Evolutionary conservation across 2,888 invertebrate species (phyloP), one percentile per base, ranked within the genome.

Genomic region (Limnephilus marmoratus): DNA sequence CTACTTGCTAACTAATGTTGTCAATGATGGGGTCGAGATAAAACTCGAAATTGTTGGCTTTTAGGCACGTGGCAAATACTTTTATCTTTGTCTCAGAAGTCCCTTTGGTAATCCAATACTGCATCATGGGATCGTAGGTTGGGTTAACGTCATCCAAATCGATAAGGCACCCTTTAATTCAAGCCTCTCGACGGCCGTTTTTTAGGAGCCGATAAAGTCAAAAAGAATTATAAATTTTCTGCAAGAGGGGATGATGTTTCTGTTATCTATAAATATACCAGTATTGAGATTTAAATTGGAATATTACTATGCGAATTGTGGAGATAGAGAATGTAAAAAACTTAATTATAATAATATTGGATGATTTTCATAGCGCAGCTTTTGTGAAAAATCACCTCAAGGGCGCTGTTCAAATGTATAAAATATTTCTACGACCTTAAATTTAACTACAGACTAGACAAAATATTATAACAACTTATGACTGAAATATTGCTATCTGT

Each of bases 41-140:
- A 68, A 68, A 68, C 68, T n/a, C 9, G 31, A 24, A 24, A 68
- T 24, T 68, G 68, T 68, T 68, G 68, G 24, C 68, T 24, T 37
- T 34, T 81, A 37, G 81, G 37, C 81, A 89, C 88, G 88, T 89
- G 88, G 34, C 80, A 9, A 13, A 24, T 37, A 88, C 34, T 81
- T 81, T 89, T 89, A 89, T 89, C 88, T 34, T 11, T 15, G 3
- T 81, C 41, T 80, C 80, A 81, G 81, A 41, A 89, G 37, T 89
- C 41, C 37, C n/a, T 24, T 13, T 37, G 1, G 18, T 81, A 89
- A 89, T 88, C 88, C 88, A 89, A 89, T 89, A 34, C 88, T n/a
- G 88, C 88, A 88, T 29, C 80, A 41, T 7, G 41, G 45, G 41
- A 37, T 68, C 68, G 24, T 45, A 86, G 86, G 86, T 53, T 89